Percentiles rank a stretch among this genome's conserved stretches.
phyloP scores from a whole-genome alignment of 2,113 vertebrate species.

The Corythornis madagascariensis region DNA sequence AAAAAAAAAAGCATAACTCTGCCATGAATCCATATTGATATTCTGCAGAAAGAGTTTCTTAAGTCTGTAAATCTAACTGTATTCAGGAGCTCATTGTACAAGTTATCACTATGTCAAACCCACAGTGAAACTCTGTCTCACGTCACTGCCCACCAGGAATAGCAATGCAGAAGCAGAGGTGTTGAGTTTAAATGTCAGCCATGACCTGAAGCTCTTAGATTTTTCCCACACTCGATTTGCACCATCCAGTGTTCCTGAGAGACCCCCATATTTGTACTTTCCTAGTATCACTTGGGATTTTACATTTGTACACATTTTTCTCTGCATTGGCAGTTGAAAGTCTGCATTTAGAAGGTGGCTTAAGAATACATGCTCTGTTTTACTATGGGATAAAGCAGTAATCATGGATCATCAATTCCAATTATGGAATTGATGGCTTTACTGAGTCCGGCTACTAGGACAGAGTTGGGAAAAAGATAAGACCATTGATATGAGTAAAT shows the following conservation, averaged over 20 bases:
- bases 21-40: not conserved
- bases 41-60: not conserved
- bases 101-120: not conserved
- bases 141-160: slow-evolving; percentile 37
- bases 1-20: not conserved
- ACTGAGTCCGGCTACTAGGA: not conserved
- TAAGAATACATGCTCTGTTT: not conserved
- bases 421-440: not conserved
- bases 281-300: not conserved
- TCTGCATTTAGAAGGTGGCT: not conserved
- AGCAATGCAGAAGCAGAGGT: slow-evolving; percentile 47
- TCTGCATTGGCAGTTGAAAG: not conserved
- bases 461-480: not conserved
- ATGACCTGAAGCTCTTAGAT: slow-evolving; percentile 45
- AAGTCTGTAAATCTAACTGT: not conserved
- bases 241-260: slow-evolving; percentile 42
- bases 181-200: slow-evolving; percentile 68
- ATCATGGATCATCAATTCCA: too few relatives aligned
- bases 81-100: not conserved
- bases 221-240: slow-evolving; percentile 47
- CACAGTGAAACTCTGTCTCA: not conserved
- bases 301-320: not conserved
- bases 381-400: not conserved
- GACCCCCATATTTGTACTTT: slow-evolving; percentile 7
- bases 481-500: not conserved